phyloP scores from a whole-genome alignment of 2,113 vertebrate genomes.

The Myiozetetes cayanensis region DNA sequence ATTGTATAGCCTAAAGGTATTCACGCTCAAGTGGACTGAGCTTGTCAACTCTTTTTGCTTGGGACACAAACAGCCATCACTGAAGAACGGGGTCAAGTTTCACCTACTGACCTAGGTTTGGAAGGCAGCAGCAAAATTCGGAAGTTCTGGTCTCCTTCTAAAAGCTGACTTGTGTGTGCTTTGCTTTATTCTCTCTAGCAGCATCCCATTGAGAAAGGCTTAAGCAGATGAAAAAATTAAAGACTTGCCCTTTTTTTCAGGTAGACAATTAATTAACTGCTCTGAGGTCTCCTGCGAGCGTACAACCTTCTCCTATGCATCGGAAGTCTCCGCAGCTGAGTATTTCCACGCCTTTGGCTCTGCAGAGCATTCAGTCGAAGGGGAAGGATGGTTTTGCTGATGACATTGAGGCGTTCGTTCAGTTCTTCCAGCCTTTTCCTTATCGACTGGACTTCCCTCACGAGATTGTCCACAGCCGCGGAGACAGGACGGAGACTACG shows the following conservation, averaged over 20 bases:
- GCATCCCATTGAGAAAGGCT: neutral
- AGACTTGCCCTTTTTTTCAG: neutral
- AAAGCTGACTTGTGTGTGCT: neutral
- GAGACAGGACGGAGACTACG: conserved; percentile 67
- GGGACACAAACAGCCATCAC: neutral
- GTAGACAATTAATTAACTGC: conserved; percentile 17
- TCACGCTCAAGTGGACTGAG: neutral
- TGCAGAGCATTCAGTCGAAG: conserved; percentile 26
- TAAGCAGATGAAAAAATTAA: neutral
- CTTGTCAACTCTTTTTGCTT: neutral
- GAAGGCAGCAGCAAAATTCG: neutral
- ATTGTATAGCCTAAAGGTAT: neutral
- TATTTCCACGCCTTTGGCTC: conserved; percentile 51
- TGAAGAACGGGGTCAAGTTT: neutral
- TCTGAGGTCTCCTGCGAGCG: conserved; percentile 23
- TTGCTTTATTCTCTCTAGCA: conserved; percentile 3
- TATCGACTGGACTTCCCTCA: conserved; percentile 60
- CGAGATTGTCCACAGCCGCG: conserved; percentile 59
- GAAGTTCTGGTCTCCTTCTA: neutral
- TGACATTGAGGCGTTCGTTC: conserved; percentile 41
- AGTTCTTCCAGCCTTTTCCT: conserved; percentile 65
- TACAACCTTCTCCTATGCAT: conserved; percentile 46
- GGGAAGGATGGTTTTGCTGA: conserved; percentile 35
- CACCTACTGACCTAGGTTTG: neutral
- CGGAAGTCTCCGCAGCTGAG: conserved; percentile 27